Base-by-base conservation (phyloP, 1,140 invertebrate genomes). In the Caenorhabditis latens region DNA sequence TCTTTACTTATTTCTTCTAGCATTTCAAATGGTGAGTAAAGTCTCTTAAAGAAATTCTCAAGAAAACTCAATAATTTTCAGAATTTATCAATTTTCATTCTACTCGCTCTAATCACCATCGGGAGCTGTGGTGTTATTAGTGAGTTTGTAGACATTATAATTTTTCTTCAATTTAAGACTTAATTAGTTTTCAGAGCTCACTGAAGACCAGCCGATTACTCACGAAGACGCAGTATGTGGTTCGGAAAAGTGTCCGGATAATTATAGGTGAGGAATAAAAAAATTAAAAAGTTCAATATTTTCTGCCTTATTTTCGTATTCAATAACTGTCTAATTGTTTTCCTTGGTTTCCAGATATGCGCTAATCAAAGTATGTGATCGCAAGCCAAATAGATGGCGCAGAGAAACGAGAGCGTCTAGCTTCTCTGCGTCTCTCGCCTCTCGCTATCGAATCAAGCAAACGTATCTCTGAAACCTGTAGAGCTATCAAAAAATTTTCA, bases 21-120 rank as follows among this genome's bases (percentile, higher is more conserved):
- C n/a, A 1, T 3, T 50, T 24, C n/a, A 79, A 79, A 79, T 79
- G 71, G 71, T 79, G 46, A 50, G 71, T 79, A 58, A 58, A n/a
- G 46, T 46, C 1, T 71, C 14, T 46, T 43, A 42, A 43, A 21
- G 50, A 3, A 21, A 19, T 13, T 14, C 6, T 4, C 21, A 50
- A 53, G 6, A 79, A 50, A n/a, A 4, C 6, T n/a, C 11, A 11
- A 46, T 5, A 19, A 32, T 21, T 71, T 71, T 46, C 43, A 71
- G 67, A 71, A 71, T 46, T 46, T 46, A 40, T 32, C 11, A 4
- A 13, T 75, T 32, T 42, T 79, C 4, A 50, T 50, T 21, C 24
- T 79, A 13, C 53, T 19, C 46, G 21, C n/a, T 50, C 6, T 50
- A 19, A 24, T 50, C 24, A 46, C n/a, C 50, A 4, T 19, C 0